A percentile compares a stretch with the other conserved stretches of the same genome.
These are phyloP conservation scores for Ceyx margarethae DNA, from an alignment of 2,113 vertebrate species.

Conservation along the genomic window DNA sequence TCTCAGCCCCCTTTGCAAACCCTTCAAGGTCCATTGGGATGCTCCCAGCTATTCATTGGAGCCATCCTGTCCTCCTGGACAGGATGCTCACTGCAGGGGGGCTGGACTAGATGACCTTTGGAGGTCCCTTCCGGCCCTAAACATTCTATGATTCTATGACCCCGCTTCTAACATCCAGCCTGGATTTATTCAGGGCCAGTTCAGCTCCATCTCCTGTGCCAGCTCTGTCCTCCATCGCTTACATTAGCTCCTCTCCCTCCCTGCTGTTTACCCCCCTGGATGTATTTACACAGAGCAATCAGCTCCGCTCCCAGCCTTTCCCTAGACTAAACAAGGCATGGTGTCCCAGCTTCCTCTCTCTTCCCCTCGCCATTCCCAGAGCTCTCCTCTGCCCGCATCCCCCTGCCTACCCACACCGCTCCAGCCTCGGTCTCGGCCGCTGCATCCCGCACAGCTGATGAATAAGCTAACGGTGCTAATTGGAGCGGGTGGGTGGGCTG, in stretches of 20 bases:
- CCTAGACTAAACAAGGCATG: slow-evolving; percentile 56
- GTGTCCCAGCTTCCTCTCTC: background rate
- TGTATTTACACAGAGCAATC: slow-evolving; percentile 39
- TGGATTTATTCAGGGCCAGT: background rate
- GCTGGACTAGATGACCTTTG: too few relatives aligned
- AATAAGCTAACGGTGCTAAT: slow-evolving; percentile 45
- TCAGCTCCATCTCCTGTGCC: background rate
- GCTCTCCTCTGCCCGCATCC: background rate
- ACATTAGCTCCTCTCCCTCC: slow-evolving; percentile 1
- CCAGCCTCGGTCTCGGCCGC: fast-evolving
- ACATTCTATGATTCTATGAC: background rate
- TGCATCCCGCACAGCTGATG: background rate
- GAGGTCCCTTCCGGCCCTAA: too few relatives aligned
- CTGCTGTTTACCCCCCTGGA: slow-evolving; percentile 27
- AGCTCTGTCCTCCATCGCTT: slow-evolving; percentile 1
- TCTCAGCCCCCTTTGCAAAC: background rate
- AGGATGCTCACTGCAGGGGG: background rate
- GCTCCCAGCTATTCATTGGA: background rate
- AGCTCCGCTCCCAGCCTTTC: background rate
- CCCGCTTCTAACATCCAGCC: background rate
- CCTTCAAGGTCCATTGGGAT: background rate
- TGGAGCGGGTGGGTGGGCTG: slow-evolving; percentile 50
- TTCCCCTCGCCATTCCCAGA: background rate
- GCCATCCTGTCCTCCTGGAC: background rate
- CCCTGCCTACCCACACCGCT: background rate